Evolutionary conservation across 2,113 vertebrate species (phyloP).

Genomic region (Camelus dromedarius): DNA sequence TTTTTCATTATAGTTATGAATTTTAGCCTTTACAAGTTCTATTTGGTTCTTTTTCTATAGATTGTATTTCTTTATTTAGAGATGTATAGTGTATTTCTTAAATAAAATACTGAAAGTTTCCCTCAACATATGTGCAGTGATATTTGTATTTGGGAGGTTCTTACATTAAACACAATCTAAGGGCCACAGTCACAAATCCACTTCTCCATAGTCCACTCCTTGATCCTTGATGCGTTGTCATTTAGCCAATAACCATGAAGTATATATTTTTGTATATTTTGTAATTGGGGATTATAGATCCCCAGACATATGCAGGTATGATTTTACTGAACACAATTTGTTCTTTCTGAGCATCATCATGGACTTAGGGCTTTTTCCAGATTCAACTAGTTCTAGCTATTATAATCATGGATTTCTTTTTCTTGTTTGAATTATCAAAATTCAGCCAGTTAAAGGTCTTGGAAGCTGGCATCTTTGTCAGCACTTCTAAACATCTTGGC

Average conservation of each 20-base stretch:
- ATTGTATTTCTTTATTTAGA: background rate
- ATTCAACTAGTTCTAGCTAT: constrained; percentile 21
- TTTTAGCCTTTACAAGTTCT: background rate
- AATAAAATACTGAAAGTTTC: background rate
- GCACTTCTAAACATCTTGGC: background rate
- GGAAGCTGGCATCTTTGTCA: background rate
- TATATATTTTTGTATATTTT: background rate
- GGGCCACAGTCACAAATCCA: background rate
- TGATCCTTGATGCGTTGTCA: background rate
- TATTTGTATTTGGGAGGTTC: background rate
- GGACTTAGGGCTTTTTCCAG: background rate
- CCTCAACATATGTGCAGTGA: background rate
- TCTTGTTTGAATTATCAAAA: constrained; percentile 14
- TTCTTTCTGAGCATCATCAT: background rate
- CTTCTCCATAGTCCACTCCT: background rate
- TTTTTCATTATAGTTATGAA: background rate
- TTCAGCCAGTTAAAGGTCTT: background rate
- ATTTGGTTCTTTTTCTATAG: background rate
- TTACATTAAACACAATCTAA: background rate
- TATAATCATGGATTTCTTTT: background rate
- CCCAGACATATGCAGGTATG: background rate
- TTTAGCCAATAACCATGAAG: background rate
- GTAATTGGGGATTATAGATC: background rate
- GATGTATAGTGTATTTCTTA: too few relatives aligned
- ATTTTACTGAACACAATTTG: background rate